A percentile compares a stretch with the other conserved stretches of the same genome.
Evolutionary conservation across 2,888 invertebrate species (phyloP).

Genomic region (Sycophila texana): DNA sequence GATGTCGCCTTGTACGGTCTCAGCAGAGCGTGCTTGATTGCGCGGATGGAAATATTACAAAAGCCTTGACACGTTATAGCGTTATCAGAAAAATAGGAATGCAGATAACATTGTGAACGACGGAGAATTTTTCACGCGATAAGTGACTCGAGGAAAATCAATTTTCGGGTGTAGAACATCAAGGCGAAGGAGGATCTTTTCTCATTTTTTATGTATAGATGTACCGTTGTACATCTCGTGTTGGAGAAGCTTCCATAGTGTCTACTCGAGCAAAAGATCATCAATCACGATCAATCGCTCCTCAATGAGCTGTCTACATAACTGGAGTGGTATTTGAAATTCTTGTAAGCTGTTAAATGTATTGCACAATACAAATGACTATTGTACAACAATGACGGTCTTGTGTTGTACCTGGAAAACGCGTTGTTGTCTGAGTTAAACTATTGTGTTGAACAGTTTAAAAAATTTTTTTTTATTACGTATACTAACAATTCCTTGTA

Average conservation of each 20-base stretch:
- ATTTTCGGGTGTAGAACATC: conserved; percentile 3
- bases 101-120: too few relatives aligned
- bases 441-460: too few relatives aligned
- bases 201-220: background rate
- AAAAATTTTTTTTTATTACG: too few relatives aligned
- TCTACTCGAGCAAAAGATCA: conserved; percentile 8
- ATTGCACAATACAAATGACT: background rate
- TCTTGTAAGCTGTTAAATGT: background rate
- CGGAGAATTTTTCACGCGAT: background rate
- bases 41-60: too few relatives aligned
- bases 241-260: background rate
- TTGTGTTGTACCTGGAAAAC: background rate
- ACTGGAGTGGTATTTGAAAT: conserved; percentile 18
- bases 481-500: too few relatives aligned
- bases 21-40: too few relatives aligned
- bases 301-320: conserved; percentile 11
- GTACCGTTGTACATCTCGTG: conserved; percentile 11
- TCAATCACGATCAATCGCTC: conserved; percentile 35
- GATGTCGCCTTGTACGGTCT: too few relatives aligned
- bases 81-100: too few relatives aligned
- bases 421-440: background rate
- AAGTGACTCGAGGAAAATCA: background rate
- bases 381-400: conserved; percentile 1
- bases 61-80: too few relatives aligned
- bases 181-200: conserved; percentile 12